Evolutionary conservation across 1,140 invertebrate genomes (phyloP).

Genomic region (Dendrolimus kikuchii): DNA sequence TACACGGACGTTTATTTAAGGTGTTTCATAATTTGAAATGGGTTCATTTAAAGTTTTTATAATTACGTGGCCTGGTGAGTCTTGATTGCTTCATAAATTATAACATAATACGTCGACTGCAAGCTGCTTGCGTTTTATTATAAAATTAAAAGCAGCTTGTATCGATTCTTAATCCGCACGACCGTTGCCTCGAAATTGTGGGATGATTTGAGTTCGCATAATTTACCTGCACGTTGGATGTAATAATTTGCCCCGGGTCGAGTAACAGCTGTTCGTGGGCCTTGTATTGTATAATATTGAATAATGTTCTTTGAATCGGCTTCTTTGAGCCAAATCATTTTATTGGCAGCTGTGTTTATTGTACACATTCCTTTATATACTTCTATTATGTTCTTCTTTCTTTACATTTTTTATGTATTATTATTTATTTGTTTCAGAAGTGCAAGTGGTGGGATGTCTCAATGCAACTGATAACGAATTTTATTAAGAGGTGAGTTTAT

Average conservation of each 20-base stretch:
- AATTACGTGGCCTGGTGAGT: too few species aligned
- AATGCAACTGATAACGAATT: slow-evolving; percentile 19
- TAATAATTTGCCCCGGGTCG: slow-evolving; percentile 25
- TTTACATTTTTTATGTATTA: slow-evolving; percentile 4
- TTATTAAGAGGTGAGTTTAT: slow-evolving; percentile 14
- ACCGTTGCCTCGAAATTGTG: slow-evolving; percentile 6
- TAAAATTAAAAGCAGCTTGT: slow-evolving; percentile 14
- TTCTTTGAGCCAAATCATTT: slow-evolving; percentile 31
- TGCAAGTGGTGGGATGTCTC: slow-evolving; percentile 59
- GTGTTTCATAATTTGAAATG: too few species aligned
- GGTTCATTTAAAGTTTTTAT: too few species aligned
- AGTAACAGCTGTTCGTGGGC: slow-evolving; percentile 38
- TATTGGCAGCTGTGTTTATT: slow-evolving; percentile 27
- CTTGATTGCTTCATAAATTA: background rate
- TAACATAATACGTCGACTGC: slow-evolving; percentile 1
- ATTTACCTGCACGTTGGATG: slow-evolving; percentile 43
- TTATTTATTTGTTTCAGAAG: slow-evolving; percentile 54
- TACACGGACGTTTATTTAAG: too few species aligned
- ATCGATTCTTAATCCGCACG: slow-evolving; percentile 2
- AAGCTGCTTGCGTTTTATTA: slow-evolving; percentile 15
- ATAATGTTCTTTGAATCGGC: slow-evolving; percentile 22
- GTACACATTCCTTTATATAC: slow-evolving; percentile 3
- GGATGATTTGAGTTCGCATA: slow-evolving; percentile 22
- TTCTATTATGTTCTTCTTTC: too few species aligned
- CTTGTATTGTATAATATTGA: slow-evolving; percentile 33